Base-by-base conservation (phyloP, 1,140 invertebrate genomes). In the Drosophila nikananu region DNA sequence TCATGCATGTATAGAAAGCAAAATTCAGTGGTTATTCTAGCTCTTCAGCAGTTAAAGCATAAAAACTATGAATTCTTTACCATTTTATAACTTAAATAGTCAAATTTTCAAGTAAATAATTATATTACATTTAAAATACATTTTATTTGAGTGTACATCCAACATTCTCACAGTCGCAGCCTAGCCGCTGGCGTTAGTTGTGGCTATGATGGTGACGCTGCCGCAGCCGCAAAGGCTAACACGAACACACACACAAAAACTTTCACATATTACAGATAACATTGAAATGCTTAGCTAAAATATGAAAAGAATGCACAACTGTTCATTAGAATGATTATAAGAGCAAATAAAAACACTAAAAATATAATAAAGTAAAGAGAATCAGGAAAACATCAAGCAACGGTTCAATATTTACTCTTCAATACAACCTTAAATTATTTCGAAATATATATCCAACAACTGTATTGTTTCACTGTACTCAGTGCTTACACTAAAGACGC, bases 161-260 rank as follows among this genome's bases (percentile, higher is more conserved):
- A 39, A 12, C 84, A 75, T 70, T 41, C 76, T n/a, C n/a, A 68
- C 46, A 52, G 54, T 61, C 42, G 13, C 48, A 75, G 61, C 54
- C 57, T 35, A 61, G 68, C 58, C 72, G 25, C 58, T 68, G 73
- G 77, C 77, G 62, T 66, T 80, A 68, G 77, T 65, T 78, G 81
- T 49, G 71, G 67, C 78, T 82, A 74, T 79, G 79, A 46, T 84
- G 81, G 62, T 79, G 81, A 79, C 74, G 83, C 49, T 66, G 32
- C 59, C 70, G 15, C 71, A 73, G 71, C 71, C 54, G 46, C 46
- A 58, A 37, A 41, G 81, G 48, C 54, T 48, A 63, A 44, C 58
- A 66, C 79, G 44, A 27, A 49, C 17, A n/a, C 57, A 64, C 42
- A 39, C 30, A 59, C 23, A 15, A 48, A 9, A 17, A 49, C 23